Percentiles rank a stretch among this genome's conserved stretches.
Evolutionary conservation across 2,797 vertebrate genomes (phyloP).

Genomic region (Emys orbicularis): DNA sequence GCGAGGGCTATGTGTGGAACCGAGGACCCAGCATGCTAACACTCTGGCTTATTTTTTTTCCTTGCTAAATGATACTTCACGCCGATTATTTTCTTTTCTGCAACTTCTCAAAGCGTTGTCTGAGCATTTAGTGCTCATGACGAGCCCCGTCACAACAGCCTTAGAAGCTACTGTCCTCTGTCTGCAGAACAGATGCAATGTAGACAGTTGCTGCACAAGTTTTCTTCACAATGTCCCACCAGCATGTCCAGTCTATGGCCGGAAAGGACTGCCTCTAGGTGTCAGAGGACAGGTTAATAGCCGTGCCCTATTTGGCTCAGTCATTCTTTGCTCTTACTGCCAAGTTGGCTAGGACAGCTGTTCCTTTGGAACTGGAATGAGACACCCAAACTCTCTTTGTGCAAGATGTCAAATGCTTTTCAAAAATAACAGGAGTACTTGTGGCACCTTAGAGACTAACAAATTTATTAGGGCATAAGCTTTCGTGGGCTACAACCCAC

Average conservation of each 20-base stretch:
- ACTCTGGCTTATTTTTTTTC: rapidly evolving
- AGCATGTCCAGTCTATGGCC: background rate
- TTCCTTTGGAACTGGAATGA: background rate
- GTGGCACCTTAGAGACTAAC: too few relatives aligned
- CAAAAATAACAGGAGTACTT: too few relatives aligned
- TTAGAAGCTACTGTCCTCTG: background rate
- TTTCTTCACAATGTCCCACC: background rate
- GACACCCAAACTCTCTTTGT: too few relatives aligned
- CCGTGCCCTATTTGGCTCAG: background rate
- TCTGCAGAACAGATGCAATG: background rate
- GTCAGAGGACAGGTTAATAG: background rate
- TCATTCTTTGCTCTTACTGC: background rate
- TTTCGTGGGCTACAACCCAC: too few relatives aligned
- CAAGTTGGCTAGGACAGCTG: background rate
- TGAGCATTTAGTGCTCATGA: background rate
- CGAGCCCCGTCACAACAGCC: background rate
- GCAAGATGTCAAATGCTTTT: background rate
- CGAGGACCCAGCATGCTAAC: background rate
- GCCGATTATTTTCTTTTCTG: background rate
- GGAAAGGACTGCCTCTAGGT: background rate
- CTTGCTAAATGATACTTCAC: rapidly evolving
- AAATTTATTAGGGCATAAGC: too few relatives aligned
- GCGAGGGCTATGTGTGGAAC: background rate
- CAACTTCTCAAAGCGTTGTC: background rate
- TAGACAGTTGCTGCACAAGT: background rate